Evolutionary conservation across 1,140 invertebrate species (phyloP).

Genomic region (Cherax quadricarinatus): DNA sequence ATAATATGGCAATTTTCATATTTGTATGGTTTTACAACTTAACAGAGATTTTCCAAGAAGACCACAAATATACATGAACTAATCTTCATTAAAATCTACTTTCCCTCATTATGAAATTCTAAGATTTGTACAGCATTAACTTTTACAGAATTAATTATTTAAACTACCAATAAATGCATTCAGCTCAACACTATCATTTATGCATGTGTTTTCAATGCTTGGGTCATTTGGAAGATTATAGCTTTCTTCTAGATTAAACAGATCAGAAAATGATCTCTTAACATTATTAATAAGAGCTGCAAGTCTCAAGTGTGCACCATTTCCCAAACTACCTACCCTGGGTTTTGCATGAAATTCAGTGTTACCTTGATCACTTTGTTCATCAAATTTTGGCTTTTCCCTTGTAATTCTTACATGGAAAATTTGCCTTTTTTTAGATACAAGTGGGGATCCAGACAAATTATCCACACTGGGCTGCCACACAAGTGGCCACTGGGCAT

Average conservation of each 20-base stretch:
- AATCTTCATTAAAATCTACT: too few relatives aligned
- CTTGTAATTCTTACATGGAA: background rate
- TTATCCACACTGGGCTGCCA: background rate
- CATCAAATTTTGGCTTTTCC: background rate
- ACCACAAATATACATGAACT: too few relatives aligned
- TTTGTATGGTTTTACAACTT: too few relatives aligned
- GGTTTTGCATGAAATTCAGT: background rate
- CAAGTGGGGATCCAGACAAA: background rate
- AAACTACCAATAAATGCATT: background rate
- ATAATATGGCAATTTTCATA: too few relatives aligned
- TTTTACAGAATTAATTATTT: too few relatives aligned
- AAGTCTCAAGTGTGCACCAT: background rate
- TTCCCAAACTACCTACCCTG: background rate
- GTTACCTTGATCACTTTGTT: background rate
- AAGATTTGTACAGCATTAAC: too few relatives aligned
- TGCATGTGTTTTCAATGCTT: background rate
- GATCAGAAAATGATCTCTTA: background rate
- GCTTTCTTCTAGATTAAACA: conserved; percentile 2
- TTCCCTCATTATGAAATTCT: too few relatives aligned
- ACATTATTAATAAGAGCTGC: background rate
- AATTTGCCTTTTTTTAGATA: background rate
- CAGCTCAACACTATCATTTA: background rate
- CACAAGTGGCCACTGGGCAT: background rate
- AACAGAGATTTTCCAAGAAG: too few relatives aligned
- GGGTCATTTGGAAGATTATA: background rate